These are phyloP conservation scores for Ramphastos sulfuratus DNA, from an alignment of 2,113 vertebrate genomes.

Conservation along the genomic window DNA sequence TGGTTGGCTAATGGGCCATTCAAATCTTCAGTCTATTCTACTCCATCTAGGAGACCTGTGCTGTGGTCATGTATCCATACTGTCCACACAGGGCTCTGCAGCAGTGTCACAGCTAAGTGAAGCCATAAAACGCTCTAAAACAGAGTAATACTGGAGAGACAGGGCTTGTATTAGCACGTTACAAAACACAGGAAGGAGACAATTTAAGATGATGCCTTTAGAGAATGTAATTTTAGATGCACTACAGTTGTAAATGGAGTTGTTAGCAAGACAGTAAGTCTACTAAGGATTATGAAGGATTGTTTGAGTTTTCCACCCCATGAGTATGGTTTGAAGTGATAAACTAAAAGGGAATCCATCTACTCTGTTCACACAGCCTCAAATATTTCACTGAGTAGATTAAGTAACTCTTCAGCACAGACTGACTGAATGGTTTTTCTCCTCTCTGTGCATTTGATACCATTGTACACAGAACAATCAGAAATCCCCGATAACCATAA, in stretches of 20 bases:
- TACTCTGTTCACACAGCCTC: not conserved
- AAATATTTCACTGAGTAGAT: not conserved
- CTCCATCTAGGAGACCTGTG: not conserved
- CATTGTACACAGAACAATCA: not conserved
- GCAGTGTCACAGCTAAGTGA: not conserved
- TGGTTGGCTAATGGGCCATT: not conserved
- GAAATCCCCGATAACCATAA: not conserved
- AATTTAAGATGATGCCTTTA: not conserved
- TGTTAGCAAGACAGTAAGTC: not conserved
- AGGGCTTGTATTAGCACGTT: not conserved
- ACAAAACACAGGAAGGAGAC: not conserved
- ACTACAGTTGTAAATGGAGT: not conserved
- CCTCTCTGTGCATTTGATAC: not conserved
- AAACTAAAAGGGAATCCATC: not conserved
- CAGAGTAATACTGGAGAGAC: not conserved
- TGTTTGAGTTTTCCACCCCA: not conserved
- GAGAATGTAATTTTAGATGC: not conserved
- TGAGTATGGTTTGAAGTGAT: not conserved
- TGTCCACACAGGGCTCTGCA: not conserved
- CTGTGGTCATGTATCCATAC: not conserved
- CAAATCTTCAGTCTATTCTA: not conserved
- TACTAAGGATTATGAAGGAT: not conserved
- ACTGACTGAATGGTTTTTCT: not conserved
- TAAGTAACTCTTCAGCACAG: not conserved
- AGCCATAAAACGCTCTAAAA: not conserved